Conservation (phyloP, 2,113 vertebrate genomes). For the Lophius piscatorius region DNA sequence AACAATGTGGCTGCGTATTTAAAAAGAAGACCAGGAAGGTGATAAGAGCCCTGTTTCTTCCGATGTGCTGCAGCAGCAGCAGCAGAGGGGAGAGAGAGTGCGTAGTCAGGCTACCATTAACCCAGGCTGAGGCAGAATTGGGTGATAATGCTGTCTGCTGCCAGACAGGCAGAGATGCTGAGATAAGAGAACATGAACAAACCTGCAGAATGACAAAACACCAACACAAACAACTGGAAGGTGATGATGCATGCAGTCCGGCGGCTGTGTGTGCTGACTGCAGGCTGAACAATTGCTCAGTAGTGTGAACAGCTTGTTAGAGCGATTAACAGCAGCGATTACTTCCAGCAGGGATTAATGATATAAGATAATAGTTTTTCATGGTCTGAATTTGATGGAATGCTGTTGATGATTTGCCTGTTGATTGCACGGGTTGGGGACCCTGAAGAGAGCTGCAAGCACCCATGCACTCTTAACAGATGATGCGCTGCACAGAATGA, state of each 20-base stretch:
- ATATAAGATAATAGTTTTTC: constrained; percentile 3
- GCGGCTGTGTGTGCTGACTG: background rate
- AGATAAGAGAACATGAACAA: constrained; percentile 25
- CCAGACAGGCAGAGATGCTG: constrained; percentile 18
- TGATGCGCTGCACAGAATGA: constrained; percentile 10
- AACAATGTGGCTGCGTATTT: constrained; percentile 5
- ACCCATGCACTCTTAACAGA: background rate
- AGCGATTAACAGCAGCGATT: constrained; percentile 4
- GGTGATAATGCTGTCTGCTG: constrained; percentile 29
- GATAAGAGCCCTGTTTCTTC: background rate
- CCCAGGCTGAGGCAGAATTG: constrained; percentile 18
- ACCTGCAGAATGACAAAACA: background rate
- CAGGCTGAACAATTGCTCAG: constrained; percentile 8
- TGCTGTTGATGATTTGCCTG: constrained; percentile 21
- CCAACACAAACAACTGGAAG: constrained; percentile 16
- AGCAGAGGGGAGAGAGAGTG: background rate
- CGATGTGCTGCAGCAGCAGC: background rate
- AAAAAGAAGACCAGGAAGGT: constrained; percentile 2
- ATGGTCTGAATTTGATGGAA: constrained; percentile 24
- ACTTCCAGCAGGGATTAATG: constrained; percentile 14
- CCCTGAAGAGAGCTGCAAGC: constrained; percentile 5
- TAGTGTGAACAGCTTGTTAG: background rate
- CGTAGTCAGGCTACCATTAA: constrained; percentile 19
- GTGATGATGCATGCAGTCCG: constrained; percentile 7
- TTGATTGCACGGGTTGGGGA: constrained; percentile 18